Base-by-base conservation (phyloP, 1,140 invertebrate genomes). In the Eriosoma lanigerum region DNA sequence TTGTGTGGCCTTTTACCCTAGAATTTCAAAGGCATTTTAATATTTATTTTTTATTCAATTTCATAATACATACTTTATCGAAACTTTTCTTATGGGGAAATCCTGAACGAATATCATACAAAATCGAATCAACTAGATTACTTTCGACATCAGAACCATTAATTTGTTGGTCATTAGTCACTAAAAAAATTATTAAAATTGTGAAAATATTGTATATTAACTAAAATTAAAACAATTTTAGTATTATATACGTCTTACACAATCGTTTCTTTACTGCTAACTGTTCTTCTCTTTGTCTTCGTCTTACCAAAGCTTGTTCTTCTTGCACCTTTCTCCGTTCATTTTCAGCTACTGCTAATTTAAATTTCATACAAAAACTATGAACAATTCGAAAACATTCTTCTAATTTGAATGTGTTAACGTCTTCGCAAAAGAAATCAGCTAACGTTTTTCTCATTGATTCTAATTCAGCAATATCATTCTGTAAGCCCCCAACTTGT, bases 361-460 rank as follows among this genome's bases (percentile, higher is more conserved):
- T 91, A 86, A 95, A 96, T 85, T 93, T 93, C 81, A 88, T 89
- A 84, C 94, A 96, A 87, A 98, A 98, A 17, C 89, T 91, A 82
- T 94, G 89, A 78, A 96, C 92, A 81, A 96, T 92, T 86, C 92
- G 93, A 85, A 98, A 98, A 84, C 96, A 98, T 85, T 98, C 96
- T 85, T 98, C 96, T 19, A 98, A 87, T 86, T 97, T 97, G 85
- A 98, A 98, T 0, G 93, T 90, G 46, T 89, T 90, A 0, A 90
- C 87, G 85, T 98, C 96, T 86, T 98, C 97, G 86, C 96, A 98
- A 86, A 98, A 97, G 86, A 98, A 98, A 68, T 96, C 93, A 0
- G 96, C 91, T 4, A 99, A 86, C 78, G 94, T 90, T 82, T 89
- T 89, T 62, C 94, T 89, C 52, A 94, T 90, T 12, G 88, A 88